phyloP scores from a whole-genome alignment of 1,140 invertebrate genomes.

The Drosophila pseudoobscura region DNA sequence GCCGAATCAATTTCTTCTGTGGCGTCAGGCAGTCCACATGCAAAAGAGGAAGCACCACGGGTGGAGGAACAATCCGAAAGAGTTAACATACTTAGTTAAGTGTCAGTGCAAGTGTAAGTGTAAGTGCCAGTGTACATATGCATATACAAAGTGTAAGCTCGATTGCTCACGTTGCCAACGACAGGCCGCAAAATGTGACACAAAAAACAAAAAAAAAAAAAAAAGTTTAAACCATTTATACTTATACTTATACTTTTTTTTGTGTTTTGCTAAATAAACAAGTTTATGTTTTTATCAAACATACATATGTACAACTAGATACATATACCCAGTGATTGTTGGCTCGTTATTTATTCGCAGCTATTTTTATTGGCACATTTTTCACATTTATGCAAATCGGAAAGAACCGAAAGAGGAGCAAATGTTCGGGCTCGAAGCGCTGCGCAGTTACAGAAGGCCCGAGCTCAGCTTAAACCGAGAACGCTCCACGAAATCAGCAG shows the following conservation, averaged over 20 bases:
- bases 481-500: constrained; percentile 69
- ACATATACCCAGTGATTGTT: constrained; percentile 53
- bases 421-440: constrained; percentile 29
- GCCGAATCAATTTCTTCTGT: constrained; percentile 28
- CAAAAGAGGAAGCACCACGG: constrained; percentile 3
- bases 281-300: constrained; percentile 76
- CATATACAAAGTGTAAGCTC: constrained; percentile 20
- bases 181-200: constrained; percentile 58
- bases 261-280: constrained; percentile 76
- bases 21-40: constrained; percentile 68
- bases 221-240: constrained; percentile 23
- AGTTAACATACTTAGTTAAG: constrained; percentile 27
- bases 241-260: constrained; percentile 35
- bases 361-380: constrained; percentile 80
- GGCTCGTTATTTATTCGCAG: constrained; percentile 50
- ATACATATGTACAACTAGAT: constrained; percentile 59
- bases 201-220: constrained; percentile 11
- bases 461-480: constrained; percentile 41
- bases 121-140: constrained; percentile 2
- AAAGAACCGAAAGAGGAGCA: constrained; percentile 40
- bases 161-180: constrained; percentile 40
- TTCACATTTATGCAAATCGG: constrained; percentile 73
- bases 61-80: constrained; percentile 27
- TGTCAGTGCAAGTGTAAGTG: too few species aligned
- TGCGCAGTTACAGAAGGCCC: constrained; percentile 77